Conservation (phyloP, 1,140 invertebrate genomes). For the Drosophila ambigua region DNA sequence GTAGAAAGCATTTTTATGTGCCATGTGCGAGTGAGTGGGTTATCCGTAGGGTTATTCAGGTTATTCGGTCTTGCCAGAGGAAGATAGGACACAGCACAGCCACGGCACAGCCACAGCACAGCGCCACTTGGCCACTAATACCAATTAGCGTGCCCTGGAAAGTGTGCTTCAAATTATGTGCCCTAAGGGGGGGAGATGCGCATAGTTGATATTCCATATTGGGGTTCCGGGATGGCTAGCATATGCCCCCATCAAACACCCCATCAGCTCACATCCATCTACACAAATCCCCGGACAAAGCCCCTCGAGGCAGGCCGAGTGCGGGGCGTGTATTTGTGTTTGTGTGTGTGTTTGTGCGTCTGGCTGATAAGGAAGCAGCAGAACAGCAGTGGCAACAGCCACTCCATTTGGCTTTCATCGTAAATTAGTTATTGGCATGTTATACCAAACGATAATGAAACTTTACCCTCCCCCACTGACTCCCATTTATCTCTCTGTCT, state of each 20-base stretch:
- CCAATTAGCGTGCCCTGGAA: conserved; percentile 73
- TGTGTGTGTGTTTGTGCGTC: conserved; percentile 40
- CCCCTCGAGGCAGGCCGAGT: conserved; percentile 23
- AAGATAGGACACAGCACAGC: conserved; percentile 58
- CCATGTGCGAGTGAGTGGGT: conserved; percentile 27
- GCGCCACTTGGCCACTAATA: conserved; percentile 66
- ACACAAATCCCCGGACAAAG: conserved; percentile 42
- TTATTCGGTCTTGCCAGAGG: conserved; percentile 10
- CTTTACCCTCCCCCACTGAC: conserved; percentile 1
- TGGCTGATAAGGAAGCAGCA: conserved; percentile 65
- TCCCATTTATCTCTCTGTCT: background rate
- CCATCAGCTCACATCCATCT: conserved; percentile 25
- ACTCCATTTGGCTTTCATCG: conserved; percentile 66
- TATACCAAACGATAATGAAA: conserved; percentile 76
- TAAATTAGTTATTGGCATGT: conserved; percentile 81
- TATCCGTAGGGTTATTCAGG: conserved; percentile 38
- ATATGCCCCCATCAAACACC: conserved; percentile 46
- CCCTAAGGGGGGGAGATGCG: conserved; percentile 38
- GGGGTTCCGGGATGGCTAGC: conserved; percentile 34
- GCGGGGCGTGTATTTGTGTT: conserved; percentile 7
- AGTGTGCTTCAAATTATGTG: conserved; percentile 72
- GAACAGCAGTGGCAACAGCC: conserved; percentile 30
- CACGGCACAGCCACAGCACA: too few species aligned
- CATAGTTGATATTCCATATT: conserved; percentile 30
- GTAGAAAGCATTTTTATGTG: conserved; percentile 51